Evolutionary conservation across 2,888 invertebrate genomes (phyloP).

Genomic region (Lomographa bimaculata): DNA sequence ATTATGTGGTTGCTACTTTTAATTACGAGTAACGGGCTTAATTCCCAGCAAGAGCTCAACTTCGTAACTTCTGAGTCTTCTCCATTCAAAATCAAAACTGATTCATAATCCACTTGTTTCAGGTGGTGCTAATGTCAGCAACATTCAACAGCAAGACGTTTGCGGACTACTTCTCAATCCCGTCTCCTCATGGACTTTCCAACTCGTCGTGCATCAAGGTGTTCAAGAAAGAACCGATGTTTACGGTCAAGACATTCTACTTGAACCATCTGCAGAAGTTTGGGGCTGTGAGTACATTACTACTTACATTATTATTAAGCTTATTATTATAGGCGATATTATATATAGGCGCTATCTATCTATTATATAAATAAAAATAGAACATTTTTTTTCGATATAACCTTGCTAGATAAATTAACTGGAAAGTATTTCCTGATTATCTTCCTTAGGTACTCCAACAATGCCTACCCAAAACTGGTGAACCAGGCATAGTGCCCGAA

Average conservation of each 20-base stretch:
- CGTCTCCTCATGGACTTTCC: slow-evolving; percentile 48
- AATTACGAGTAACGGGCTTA: too few species aligned
- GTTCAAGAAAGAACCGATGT: slow-evolving; percentile 73
- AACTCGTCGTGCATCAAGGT: slow-evolving; percentile 71
- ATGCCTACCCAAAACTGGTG: slow-evolving; percentile 59
- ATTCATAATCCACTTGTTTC: too few species aligned
- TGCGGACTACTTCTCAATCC: slow-evolving; percentile 85
- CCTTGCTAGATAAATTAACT: too few species aligned
- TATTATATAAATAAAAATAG: too few species aligned
- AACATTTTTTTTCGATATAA: too few species aligned
- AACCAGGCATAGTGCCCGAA: slow-evolving; percentile 83
- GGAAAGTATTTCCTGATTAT: too few species aligned
- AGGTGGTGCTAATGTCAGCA: slow-evolving; percentile 94
- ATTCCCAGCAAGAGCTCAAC: too few species aligned
- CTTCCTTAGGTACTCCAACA: slow-evolving; percentile 61
- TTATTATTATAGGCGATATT: too few species aligned
- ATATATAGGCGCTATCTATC: too few species aligned
- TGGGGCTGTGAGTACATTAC: slow-evolving; percentile 68
- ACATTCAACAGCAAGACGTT: slow-evolving; percentile 91
- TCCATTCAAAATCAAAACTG: too few species aligned
- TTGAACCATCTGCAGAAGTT: slow-evolving; percentile 80
- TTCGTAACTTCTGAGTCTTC: too few species aligned
- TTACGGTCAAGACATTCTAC: slow-evolving; percentile 85
- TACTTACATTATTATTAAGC: neutral
- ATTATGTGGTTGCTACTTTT: too few species aligned